Evolutionary conservation across 2,797 vertebrate species (phyloP).

Genomic region (Pygocentrus nattereri): DNA sequence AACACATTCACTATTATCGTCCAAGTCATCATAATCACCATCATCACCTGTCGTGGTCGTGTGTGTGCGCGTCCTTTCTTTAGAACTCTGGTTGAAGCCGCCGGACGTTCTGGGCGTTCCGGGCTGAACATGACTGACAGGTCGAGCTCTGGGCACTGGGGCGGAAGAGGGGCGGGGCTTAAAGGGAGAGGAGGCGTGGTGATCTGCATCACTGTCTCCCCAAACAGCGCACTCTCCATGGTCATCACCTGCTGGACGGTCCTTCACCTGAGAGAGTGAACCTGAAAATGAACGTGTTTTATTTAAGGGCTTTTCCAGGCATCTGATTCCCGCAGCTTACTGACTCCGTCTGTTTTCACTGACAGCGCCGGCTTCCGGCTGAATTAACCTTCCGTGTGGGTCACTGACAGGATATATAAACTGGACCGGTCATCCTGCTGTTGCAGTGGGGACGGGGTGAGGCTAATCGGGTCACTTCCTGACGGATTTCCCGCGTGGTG

Average conservation of each 20-base stretch:
- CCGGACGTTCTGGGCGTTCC: slow-evolving; percentile 30
- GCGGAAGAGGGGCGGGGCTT: slow-evolving; percentile 23
- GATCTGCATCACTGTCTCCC: slow-evolving; percentile 13
- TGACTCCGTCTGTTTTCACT: too few species aligned
- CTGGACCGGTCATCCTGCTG: too few species aligned
- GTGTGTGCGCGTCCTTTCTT: background rate
- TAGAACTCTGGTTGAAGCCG: slow-evolving; percentile 17
- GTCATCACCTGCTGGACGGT: background rate
- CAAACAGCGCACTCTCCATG: background rate
- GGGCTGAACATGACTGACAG: slow-evolving; percentile 60
- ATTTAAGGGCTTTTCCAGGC: too few species aligned
- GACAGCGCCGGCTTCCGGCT: too few species aligned
- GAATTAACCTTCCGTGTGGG: too few species aligned
- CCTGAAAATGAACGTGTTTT: too few species aligned
- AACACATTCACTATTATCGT: background rate
- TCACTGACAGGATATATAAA: too few species aligned
- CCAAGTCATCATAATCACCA: background rate
- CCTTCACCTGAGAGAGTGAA: too few species aligned
- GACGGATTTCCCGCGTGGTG: too few species aligned
- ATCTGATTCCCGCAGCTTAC: too few species aligned
- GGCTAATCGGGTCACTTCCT: too few species aligned
- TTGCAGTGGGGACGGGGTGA: too few species aligned
- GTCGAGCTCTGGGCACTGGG: slow-evolving; percentile 56
- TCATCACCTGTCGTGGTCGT: slow-evolving; percentile 15
- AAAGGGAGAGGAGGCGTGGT: slow-evolving; percentile 46